phyloP scores from a whole-genome alignment of 2,888 invertebrate genomes.

The Thysanoteuthis rhombus region DNA sequence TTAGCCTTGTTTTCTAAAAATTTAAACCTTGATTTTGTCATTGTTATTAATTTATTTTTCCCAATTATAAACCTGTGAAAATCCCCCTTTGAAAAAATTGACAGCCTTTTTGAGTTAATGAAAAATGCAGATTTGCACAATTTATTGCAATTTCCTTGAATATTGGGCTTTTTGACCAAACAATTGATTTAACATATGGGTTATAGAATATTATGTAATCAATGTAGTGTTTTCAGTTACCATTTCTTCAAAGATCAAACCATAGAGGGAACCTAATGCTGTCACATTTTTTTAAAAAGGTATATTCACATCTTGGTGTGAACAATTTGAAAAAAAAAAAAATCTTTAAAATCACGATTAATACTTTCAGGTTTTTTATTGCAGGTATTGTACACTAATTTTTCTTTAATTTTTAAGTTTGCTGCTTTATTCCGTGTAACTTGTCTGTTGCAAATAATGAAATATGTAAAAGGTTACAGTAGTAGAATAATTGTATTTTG shows the following conservation, averaged over 20 bases:
- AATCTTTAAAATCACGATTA: not conserved
- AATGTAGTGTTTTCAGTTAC: not conserved
- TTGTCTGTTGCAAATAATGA: not conserved
- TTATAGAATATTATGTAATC: too few relatives aligned
- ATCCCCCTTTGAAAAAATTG: not conserved
- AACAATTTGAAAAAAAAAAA: too few relatives aligned
- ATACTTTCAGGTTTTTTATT: not conserved
- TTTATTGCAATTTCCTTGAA: too few relatives aligned
- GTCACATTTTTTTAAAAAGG: not conserved
- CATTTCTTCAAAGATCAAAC: not conserved
- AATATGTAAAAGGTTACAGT: not conserved
- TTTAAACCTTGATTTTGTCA: not conserved
- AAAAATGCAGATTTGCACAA: not conserved
- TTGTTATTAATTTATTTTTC: not conserved
- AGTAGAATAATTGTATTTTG: not conserved
- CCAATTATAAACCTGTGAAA: not conserved
- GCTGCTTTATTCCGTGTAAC: not conserved
- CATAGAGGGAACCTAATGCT: not conserved
- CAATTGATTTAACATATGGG: too few relatives aligned
- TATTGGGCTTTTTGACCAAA: not conserved
- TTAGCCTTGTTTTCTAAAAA: not conserved
- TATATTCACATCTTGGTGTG: too few relatives aligned
- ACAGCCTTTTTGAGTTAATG: not conserved
- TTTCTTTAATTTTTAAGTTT: not conserved
- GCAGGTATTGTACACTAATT: not conserved